Evolutionary conservation across 2,888 invertebrate genomes (phyloP).

Genomic region (Ferdinandea cuprea): DNA sequence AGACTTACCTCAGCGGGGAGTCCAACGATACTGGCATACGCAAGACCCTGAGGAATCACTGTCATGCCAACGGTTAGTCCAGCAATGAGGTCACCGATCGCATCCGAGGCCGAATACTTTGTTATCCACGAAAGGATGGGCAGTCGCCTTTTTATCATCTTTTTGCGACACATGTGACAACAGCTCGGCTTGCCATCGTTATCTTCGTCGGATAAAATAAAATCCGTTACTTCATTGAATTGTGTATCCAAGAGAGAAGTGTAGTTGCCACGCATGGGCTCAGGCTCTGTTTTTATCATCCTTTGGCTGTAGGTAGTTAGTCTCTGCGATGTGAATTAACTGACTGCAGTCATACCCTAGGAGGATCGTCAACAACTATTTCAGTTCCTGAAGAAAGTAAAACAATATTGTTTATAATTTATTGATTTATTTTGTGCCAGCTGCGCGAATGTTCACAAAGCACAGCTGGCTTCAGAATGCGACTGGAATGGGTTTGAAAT

Average conservation of each 20-base stretch:
- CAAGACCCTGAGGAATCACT: conserved; percentile 90
- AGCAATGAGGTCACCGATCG: conserved; percentile 94
- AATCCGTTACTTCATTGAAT: conserved; percentile 80
- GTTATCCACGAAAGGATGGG: conserved; percentile 92
- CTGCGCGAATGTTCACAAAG: too few species aligned
- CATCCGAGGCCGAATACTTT: conserved; percentile 87
- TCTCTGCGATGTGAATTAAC: not conserved
- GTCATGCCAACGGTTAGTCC: conserved; percentile 92
- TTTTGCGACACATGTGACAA: conserved; percentile 44
- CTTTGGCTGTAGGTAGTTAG: not conserved
- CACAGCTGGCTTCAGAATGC: too few species aligned
- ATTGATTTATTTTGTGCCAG: too few species aligned
- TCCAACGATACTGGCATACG: conserved; percentile 91
- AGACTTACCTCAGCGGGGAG: conserved; percentile 87
- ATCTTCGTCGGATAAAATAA: conserved; percentile 80
- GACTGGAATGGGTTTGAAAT: too few species aligned
- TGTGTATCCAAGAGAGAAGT: conserved; percentile 77
- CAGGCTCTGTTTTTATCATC: conserved; percentile 1
- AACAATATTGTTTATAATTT: too few species aligned
- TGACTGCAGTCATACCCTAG: too few species aligned
- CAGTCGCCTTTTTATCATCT: conserved; percentile 84
- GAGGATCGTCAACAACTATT: too few species aligned
- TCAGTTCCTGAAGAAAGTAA: too few species aligned
- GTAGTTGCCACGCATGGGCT: conserved; percentile 4
- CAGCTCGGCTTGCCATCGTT: conserved; percentile 58